A percentile compares a stretch with the other conserved stretches of the same genome.
These are phyloP conservation scores for Dichetophora obliterata DNA, from an alignment of 2,888 invertebrate species.

Conservation along the genomic window DNA sequence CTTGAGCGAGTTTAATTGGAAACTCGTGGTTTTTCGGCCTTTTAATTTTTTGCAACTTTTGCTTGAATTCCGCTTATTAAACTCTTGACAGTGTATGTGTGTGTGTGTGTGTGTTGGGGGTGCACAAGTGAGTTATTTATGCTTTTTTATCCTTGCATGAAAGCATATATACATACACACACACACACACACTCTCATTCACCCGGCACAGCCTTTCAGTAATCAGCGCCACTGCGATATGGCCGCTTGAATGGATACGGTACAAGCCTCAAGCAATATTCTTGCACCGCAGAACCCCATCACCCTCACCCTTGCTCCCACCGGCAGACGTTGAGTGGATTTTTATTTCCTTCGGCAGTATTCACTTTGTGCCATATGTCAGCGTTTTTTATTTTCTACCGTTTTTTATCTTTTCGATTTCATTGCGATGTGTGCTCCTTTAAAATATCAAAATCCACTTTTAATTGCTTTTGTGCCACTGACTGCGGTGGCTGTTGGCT, in stretches of 20 bases:
- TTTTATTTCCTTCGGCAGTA: no score
- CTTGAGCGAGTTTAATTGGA: slow-evolving; percentile 3
- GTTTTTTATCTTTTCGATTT: no score
- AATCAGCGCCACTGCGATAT: no score
- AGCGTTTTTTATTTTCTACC: no score
- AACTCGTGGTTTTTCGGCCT: slow-evolving; percentile 3
- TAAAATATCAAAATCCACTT: slow-evolving; percentile 57
- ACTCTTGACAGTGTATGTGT: background rate
- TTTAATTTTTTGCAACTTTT: slow-evolving; percentile 22
- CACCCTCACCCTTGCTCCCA: background rate
- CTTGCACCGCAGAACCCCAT: no score
- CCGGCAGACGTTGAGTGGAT: no score
- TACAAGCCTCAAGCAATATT: no score
- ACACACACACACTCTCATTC: no score
- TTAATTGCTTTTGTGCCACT: slow-evolving; percentile 67
- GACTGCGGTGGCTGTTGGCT: slow-evolving; percentile 52
- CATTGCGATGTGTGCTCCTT: background rate
- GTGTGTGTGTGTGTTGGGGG: no score
- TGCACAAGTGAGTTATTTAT: background rate
- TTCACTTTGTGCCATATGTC: no score
- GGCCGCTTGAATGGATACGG: no score
- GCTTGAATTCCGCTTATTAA: slow-evolving; percentile 1
- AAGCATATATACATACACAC: background rate
- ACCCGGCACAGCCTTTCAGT: background rate
- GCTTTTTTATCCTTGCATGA: background rate